Conservation (phyloP, 1,140 invertebrate species). For the Leptinotarsa undecemlineata region DNA sequence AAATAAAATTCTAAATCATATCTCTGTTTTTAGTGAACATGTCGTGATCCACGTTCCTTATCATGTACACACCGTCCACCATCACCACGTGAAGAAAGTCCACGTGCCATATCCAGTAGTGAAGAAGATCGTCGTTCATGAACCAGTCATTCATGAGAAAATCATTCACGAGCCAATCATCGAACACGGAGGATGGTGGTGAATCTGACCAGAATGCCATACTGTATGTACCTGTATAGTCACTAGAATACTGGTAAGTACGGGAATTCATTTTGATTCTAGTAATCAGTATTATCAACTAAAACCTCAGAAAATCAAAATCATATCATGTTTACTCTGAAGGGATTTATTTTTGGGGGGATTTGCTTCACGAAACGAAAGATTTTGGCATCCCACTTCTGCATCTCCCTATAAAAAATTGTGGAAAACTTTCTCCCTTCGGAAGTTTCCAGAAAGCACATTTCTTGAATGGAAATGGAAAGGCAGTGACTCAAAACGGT, state of each 20-base stretch:
- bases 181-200: constrained; percentile 48
- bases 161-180: constrained; percentile 32
- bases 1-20: background rate
- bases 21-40: constrained; percentile 58
- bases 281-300: no score
- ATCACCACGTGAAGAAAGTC: constrained; percentile 66
- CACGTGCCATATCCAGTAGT: constrained; percentile 56
- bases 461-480: no score
- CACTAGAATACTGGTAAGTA: constrained; percentile 29
- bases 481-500: no score
- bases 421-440: no score
- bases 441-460: no score
- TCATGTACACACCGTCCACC: constrained; percentile 68
- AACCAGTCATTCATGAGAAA: constrained; percentile 33
- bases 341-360: no score
- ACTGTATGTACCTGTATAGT: constrained; percentile 35
- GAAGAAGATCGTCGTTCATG: constrained; percentile 55
- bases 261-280: no score
- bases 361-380: no score
- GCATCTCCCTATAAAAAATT: no score
- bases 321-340: no score
- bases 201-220: constrained; percentile 21
- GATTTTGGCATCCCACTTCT: no score
- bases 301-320: no score
- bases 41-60: constrained; percentile 66